Evolutionary conservation across 2,888 invertebrate genomes (phyloP), one percentile per base, ranked within the genome.

Genomic region (Caenorhabditis doughertyi): DNA sequence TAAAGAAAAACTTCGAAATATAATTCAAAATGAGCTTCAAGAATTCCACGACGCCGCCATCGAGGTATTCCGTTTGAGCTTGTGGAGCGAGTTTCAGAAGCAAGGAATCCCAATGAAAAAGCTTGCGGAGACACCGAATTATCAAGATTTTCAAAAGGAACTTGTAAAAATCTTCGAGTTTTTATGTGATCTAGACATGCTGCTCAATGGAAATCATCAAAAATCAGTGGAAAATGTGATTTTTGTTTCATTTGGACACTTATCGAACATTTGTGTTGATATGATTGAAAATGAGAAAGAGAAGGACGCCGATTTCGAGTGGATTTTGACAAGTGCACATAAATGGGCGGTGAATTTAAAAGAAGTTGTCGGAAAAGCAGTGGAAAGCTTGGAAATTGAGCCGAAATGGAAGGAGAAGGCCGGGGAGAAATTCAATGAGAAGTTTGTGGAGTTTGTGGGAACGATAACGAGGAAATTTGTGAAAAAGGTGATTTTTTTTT

Each of bases 301-400:
- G 9, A 44, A 58, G 11, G 74, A 70, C n/a, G 47, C 74, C 7
- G 77, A 82, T 18, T 82, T 82, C 21, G 77, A 77, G 13, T 82
- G 77, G 77, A 73, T 82, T 55, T 32, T 82, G 1, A 64, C 13
- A 8, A 68, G 77, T 29, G 71, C 60, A 3, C 35, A 62, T 25
- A 62, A 82, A 25, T 82, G 82, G 82, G 72, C 82, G 18, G n/a
- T 23, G 18, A 68, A 82, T 62, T 21, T 77, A 55, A 53, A 62
- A 23, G 23, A 47, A 27, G 42, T 77, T 3, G 16, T 70, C 23
- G 39, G 44, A 8, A 44, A 39, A 13, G 44, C 47, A 7, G 32
- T 64, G 0, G 55, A 29, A 11, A 44, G 27, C 9, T 25, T 60
- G 23, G 25, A 67, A 42, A 21, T 27, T 1, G 44, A 55, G 8